Evolutionary conservation across 1,140 invertebrate species (phyloP), one percentile per base, ranked within the genome.

Genomic region (Lutraria rhynchaena): DNA sequence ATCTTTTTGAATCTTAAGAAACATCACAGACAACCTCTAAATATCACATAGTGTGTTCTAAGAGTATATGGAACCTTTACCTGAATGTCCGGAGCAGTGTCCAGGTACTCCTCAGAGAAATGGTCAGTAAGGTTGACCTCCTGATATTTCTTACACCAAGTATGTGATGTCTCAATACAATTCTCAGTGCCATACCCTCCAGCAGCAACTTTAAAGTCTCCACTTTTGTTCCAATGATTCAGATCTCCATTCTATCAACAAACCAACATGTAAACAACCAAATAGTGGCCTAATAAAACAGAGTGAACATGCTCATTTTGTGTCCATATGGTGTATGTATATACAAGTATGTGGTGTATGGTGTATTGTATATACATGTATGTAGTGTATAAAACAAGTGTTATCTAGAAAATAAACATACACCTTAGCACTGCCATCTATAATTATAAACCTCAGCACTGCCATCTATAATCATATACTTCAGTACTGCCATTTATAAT

Each of bases 171-270:
- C 5, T 67, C 55, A 31, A 89, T 87, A 17, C 81, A 58, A 35
- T 80, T 87, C 57, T 89, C 86, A 11, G 86, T 87, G 17, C 82
- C 80, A 76, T 89, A 82, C 9, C 86, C 87, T 22, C 87, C 86
- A 4, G 83, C 75, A 35, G n/a, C 24, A 1, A 83, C 60, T 2
- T 69, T 83, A 51, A 83, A 85, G 27, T 80, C 55, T 7, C 87
- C 87, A n/a, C 55, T 69, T 5, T 61, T 67, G n/a, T 86, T 87
- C 88, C 88, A 89, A 46, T 83, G 74, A 4, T 77, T 71, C 81
- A 89, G 46, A 55, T 83, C 61, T n/a, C 84, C 60, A 49, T 24
- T 5, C 61, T 77, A n/a, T n/a, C n/a, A n/a, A n/a, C n/a, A n/a
- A n/a, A n/a, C n/a, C n/a, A n/a, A n/a, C n/a, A n/a, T n/a, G n/a